Base-by-base conservation (phyloP, 1,140 invertebrate species). In the Drosophila ercepeae region DNA sequence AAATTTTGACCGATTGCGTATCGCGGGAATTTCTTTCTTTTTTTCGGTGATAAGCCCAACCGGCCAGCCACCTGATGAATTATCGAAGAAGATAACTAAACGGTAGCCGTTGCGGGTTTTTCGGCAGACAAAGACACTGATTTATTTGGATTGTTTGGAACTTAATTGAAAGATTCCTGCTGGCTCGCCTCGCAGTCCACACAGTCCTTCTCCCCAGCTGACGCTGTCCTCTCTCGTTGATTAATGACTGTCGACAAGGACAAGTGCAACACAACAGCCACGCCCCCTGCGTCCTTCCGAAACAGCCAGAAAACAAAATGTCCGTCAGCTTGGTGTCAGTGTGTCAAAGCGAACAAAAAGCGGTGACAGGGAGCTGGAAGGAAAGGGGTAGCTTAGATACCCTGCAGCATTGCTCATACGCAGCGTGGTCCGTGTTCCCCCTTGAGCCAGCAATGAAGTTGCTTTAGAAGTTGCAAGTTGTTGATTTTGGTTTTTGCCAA, bases 321-420 rank as follows among this genome's bases (percentile, higher is more conserved):
- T 75, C 78, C 64, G 44, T 68, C 52, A 54, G 36, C 36, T 55
- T 51, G 29, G 21, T 54, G 45, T 27, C 63, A 60, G 49, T 9
- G 52, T 42, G 34, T 41, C 42, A 55, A 14, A 39, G 36, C n/a
- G 13, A 13, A 39, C 9, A 11, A 14, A n/a, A 29, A n/a, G n/a
- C n/a, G n/a, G n/a, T 21, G 21, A 21, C 21, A 11, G 21, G 21
- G 29, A n/a, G n/a, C n/a, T n/a, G n/a, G n/a, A n/a, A n/a, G n/a
- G 14, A 21, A 11, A 21, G 4, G 14, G 46, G 13, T n/a, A 45
- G 21, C 71, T 67, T 34, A 59, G 48, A 19, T 48, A 21, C 27
- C n/a, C n/a, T n/a, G 34, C 39, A 67, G 60, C n/a, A 84, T 83
- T 83, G 78, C 71, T 84, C 79, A 84, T 84, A 84, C 79, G 79